These are phyloP conservation scores for Exocentrus adspersus DNA, from an alignment of 2,888 invertebrate genomes.

Conservation along the genomic window DNA sequence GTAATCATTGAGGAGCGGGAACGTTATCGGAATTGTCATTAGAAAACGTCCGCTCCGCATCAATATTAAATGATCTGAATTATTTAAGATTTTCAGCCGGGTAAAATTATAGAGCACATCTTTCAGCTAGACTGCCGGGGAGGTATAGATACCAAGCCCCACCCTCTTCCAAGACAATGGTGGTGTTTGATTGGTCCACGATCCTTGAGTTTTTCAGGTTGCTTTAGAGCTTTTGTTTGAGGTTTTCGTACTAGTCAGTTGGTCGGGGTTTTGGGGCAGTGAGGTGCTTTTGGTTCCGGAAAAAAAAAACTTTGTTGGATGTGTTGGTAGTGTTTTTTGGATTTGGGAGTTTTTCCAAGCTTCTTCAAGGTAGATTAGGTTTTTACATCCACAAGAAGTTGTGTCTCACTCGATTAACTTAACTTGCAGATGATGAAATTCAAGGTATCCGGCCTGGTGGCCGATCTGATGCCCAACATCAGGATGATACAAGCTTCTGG, in stretches of 20 bases:
- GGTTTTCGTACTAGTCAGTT: too few relatives aligned
- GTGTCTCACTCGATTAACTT: background rate
- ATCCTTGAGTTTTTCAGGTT: slow-evolving; percentile 32
- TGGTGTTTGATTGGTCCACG: slow-evolving; percentile 48
- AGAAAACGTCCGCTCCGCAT: slow-evolving; percentile 30
- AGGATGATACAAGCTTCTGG: slow-evolving; percentile 80
- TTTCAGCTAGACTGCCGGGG: slow-evolving; percentile 33
- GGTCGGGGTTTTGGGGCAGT: too few relatives aligned
- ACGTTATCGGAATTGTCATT: slow-evolving; percentile 38
- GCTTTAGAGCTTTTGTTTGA: too few relatives aligned
- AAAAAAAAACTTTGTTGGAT: too few relatives aligned
- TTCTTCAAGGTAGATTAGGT: too few relatives aligned
- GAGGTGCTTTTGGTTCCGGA: too few relatives aligned
- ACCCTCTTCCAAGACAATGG: slow-evolving; percentile 27
- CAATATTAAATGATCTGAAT: slow-evolving; percentile 39
- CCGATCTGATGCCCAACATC: slow-evolving; percentile 86
- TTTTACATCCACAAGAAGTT: too few relatives aligned
- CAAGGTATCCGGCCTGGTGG: slow-evolving; percentile 77
- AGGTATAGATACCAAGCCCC: slow-evolving; percentile 33
- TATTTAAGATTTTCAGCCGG: slow-evolving; percentile 38
- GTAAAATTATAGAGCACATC: slow-evolving; percentile 43
- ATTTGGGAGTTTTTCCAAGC: too few relatives aligned
- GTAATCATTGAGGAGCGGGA: slow-evolving; percentile 35
- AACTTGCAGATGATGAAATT: slow-evolving; percentile 66
- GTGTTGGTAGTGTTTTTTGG: too few relatives aligned